A percentile compares a stretch with the other conserved stretches of the same genome.
These are phyloP conservation scores for Sepioteuthis lessoniana DNA, from an alignment of 2,888 invertebrate genomes.

Conservation along the genomic window DNA sequence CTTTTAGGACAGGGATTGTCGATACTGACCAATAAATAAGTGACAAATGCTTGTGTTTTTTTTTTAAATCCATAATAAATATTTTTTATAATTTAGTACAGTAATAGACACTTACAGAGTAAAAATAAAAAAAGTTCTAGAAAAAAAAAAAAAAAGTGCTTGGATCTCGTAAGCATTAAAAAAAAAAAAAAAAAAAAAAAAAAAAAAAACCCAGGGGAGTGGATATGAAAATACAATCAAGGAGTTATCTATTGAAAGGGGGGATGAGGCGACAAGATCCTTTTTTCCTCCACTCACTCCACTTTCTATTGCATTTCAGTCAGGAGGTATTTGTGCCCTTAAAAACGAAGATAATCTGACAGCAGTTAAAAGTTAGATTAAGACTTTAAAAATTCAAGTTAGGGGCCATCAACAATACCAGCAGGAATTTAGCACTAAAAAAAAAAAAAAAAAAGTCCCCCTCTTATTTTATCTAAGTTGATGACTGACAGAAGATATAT, in stretches of 20 bases:
- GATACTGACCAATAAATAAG: not conserved
- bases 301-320: not conserved
- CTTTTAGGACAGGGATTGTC: not conserved
- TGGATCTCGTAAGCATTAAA: not conserved
- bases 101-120: not conserved
- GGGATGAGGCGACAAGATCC: too few species aligned
- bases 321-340: slow-evolving; percentile 4
- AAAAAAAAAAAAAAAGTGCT: not conserved
- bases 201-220: too few species aligned
- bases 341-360: too few species aligned
- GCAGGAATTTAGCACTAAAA: too few species aligned
- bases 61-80: not conserved
- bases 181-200: too few species aligned
- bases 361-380: not conserved
- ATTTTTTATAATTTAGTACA: not conserved
- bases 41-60: not conserved
- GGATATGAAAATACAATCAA: not conserved
- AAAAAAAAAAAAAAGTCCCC: too few species aligned
- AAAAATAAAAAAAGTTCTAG: not conserved
- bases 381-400: not conserved
- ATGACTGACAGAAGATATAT: too few species aligned
- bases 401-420: too few species aligned
- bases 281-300: not conserved
- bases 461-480: too few species aligned
- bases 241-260: not conserved